Evolutionary conservation across 2,888 invertebrate genomes (phyloP).

Genomic region (Apamea sordens): DNA sequence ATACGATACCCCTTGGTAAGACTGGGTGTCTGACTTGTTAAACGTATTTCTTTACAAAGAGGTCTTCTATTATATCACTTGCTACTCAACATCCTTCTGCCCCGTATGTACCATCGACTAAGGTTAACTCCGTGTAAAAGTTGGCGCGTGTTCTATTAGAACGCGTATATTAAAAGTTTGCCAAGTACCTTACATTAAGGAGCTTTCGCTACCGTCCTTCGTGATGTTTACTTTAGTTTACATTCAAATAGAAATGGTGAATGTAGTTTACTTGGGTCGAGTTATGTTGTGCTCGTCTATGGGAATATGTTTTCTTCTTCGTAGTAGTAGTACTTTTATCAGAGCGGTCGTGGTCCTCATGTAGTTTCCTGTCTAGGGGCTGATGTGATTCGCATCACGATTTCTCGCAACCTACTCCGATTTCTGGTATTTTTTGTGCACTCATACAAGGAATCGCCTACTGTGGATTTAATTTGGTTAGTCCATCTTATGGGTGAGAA

Average conservation of each 20-base stretch:
- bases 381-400: no score
- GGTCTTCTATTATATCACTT: not conserved
- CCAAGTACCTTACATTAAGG: conserved; percentile 81
- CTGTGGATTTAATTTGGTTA: no score
- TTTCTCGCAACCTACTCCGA: no score
- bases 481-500: no score
- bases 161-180: conserved; percentile 82
- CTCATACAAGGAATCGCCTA: no score
- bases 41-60: not conserved
- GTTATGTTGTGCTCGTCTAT: not conserved
- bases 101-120: conserved; percentile 45
- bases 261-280: conserved; percentile 23
- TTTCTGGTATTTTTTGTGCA: no score
- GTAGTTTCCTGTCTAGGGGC: no score
- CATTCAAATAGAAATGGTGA: conserved; percentile 46
- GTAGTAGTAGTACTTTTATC: no score
- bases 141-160: conserved; percentile 80
- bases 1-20: no score
- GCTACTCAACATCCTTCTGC: not conserved
- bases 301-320: not conserved
- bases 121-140: conserved; percentile 61
- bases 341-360: no score
- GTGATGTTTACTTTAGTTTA: conserved; percentile 46
- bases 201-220: conserved; percentile 66
- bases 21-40: no score